Evolutionary conservation across 2,888 invertebrate genomes (phyloP).

Genomic region (Campopleginae sp.): DNA sequence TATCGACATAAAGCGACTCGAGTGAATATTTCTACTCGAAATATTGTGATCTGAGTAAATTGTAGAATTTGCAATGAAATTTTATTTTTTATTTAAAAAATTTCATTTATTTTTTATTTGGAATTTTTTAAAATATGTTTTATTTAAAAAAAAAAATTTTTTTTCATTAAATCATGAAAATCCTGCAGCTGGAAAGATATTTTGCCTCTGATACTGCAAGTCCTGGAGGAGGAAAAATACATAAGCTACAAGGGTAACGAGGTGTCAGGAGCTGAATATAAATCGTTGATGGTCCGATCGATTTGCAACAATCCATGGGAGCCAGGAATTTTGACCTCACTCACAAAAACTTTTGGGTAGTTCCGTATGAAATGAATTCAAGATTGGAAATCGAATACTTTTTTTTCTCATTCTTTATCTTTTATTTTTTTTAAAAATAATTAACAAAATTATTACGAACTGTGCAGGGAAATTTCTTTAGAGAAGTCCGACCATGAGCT

Average conservation of each 20-base stretch:
- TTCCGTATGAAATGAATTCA: constrained; percentile 57
- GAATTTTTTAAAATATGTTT: too few relatives aligned
- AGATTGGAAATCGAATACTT: constrained; percentile 27
- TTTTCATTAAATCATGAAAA: not conserved
- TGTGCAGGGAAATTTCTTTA: constrained; percentile 86
- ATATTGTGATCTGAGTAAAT: too few relatives aligned
- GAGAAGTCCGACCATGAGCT: constrained; percentile 86
- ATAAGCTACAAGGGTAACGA: constrained; percentile 87
- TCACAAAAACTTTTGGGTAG: constrained; percentile 89
- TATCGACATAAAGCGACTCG: too few relatives aligned
- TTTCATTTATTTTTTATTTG: too few relatives aligned
- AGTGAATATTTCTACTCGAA: too few relatives aligned
- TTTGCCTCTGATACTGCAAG: constrained; percentile 87
- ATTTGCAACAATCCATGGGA: constrained; percentile 88
- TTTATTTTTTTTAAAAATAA: too few relatives aligned
- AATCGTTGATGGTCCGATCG: constrained; percentile 86
- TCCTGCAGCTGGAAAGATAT: constrained; percentile 88
- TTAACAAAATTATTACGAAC: not conserved
- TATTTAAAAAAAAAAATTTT: too few relatives aligned
- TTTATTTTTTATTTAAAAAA: too few relatives aligned
- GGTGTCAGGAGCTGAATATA: constrained; percentile 87
- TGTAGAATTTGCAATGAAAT: not conserved
- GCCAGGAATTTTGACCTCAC: constrained; percentile 86
- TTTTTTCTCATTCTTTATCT: constrained; percentile 47
- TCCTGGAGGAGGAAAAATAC: constrained; percentile 85